Percentiles rank a stretch among this genome's conserved stretches.
These are phyloP conservation scores for Pedetes capensis DNA, from an alignment of 2,113 vertebrate species.

Conservation along the genomic window DNA sequence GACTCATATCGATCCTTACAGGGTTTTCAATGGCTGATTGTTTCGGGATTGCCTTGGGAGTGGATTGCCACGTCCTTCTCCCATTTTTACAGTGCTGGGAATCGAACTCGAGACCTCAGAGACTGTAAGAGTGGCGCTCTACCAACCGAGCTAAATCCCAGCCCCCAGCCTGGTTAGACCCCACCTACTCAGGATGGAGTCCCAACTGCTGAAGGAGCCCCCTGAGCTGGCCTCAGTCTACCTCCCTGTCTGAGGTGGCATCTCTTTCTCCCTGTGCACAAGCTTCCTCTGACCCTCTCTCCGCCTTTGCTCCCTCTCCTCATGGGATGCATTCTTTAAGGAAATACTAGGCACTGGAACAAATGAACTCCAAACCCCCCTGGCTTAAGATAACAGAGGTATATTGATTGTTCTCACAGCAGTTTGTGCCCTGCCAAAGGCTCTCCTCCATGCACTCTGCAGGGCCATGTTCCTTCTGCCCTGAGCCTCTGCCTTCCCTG, in stretches of 20 bases:
- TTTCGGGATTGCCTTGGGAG: no score
- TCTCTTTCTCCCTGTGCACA: no score
- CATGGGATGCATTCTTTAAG: background rate
- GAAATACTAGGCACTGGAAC: background rate
- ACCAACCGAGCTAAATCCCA: no score
- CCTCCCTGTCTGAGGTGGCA: no score
- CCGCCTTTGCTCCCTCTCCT: background rate
- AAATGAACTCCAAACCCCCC: background rate
- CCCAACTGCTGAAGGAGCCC: background rate
- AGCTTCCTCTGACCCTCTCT: background rate
- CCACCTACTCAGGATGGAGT: background rate
- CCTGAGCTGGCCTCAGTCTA: background rate
- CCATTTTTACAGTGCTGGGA: no score
- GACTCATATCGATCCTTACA: no score
- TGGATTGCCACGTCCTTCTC: no score
- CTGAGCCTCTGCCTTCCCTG: background rate
- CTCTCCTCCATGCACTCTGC: background rate
- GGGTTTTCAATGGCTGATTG: no score
- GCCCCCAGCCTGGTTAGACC: background rate
- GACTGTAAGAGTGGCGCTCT: no score
- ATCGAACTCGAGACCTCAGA: no score
- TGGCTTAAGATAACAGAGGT: background rate
- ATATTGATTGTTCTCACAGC: constrained; percentile 2
- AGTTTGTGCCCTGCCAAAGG: rapidly evolving
- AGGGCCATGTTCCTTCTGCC: background rate